Percentiles rank a stretch among this genome's conserved stretches.
phyloP scores from a whole-genome alignment of 2,113 vertebrate species.

The Neogale vison region DNA sequence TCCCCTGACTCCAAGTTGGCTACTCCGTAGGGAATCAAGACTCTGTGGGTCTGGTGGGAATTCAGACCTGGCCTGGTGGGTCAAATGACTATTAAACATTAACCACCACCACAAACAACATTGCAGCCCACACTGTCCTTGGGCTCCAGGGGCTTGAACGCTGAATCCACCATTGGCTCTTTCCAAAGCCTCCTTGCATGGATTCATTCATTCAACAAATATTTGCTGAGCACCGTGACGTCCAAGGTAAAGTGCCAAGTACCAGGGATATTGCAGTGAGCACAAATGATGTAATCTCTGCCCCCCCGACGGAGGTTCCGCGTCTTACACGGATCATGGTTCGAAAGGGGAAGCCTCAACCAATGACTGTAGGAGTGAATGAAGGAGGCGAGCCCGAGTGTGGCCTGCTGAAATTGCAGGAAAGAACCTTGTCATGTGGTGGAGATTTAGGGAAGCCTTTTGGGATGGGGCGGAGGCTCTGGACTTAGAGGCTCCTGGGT shows the following conservation, averaged over 20 bases:
- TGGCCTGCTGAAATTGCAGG: neutral
- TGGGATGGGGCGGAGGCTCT: neutral
- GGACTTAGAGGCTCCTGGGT: neutral
- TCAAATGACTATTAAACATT: neutral
- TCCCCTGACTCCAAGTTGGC: neutral
- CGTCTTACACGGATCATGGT: neutral
- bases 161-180: neutral
- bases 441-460: neutral
- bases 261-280: neutral
- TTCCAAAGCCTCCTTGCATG: neutral
- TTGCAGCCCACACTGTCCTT: neutral
- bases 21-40: neutral
- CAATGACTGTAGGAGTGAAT: neutral
- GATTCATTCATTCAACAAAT: neutral
- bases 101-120: neutral
- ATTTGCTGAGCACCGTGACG: neutral
- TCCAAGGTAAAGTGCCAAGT: neutral
- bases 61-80: neutral
- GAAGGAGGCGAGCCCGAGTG: neutral
- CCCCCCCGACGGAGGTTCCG: too few relatives aligned
- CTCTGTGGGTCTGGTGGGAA: neutral
- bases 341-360: neutral
- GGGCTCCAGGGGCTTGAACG: neutral
- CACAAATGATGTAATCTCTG: neutral
- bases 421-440: neutral